A percentile compares a stretch with the other conserved stretches of the same genome.
Conservation (phyloP, 2,113 vertebrate genomes). For the Triplophysa siluroides region DNA sequence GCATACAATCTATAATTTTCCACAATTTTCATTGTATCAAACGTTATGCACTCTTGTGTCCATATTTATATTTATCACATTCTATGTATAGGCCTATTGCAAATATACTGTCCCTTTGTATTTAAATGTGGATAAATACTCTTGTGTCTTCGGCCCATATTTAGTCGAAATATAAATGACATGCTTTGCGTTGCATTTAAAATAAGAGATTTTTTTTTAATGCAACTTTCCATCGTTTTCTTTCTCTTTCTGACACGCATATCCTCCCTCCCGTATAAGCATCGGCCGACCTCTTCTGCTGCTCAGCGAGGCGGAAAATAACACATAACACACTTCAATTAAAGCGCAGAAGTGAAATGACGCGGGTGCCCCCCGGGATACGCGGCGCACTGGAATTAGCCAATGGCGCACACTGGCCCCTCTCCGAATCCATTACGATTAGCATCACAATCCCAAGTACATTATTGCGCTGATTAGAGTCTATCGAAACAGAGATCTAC, state of each 20-base stretch:
- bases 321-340: constrained; percentile 81
- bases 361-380: constrained; percentile 68
- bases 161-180: too few species aligned
- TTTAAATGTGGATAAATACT: too few species aligned
- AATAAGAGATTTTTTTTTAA: too few species aligned
- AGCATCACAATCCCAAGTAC: constrained; percentile 79
- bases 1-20: too few species aligned
- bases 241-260: not conserved
- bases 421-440: constrained; percentile 77
- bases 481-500: not conserved
- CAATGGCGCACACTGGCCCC: constrained; percentile 46
- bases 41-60: not conserved
- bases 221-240: not conserved
- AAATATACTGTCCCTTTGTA: too few species aligned
- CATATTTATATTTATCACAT: too few species aligned
- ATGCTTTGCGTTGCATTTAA: too few species aligned
- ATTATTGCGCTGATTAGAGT: constrained; percentile 58
- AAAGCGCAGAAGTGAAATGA: constrained; percentile 78
- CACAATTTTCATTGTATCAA: not conserved
- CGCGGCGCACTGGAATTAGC: constrained; percentile 66
- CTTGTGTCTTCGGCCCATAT: too few species aligned
- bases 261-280: not conserved
- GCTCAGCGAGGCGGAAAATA: constrained; percentile 84
- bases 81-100: too few species aligned
- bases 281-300: constrained; percentile 67